A percentile compares a stretch with the other conserved stretches of the same genome.
These are phyloP conservation scores for Eupithecia inturbata DNA, from an alignment of 2,888 invertebrate genomes.

Conservation along the genomic window DNA sequence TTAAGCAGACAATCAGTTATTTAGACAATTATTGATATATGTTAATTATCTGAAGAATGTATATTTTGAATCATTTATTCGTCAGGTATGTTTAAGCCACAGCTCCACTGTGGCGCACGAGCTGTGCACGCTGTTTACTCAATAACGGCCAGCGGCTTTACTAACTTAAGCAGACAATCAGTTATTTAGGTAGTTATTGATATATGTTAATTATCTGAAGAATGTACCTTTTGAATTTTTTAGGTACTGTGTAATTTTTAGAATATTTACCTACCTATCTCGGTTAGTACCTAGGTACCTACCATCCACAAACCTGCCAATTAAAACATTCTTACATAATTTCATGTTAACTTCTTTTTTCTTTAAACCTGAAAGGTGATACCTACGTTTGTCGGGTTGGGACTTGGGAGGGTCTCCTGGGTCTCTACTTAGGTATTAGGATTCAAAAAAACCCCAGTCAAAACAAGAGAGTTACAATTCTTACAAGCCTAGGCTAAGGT, in stretches of 20 bases:
- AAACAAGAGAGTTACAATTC: not conserved
- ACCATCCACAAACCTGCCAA: not conserved
- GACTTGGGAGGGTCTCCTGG: not conserved
- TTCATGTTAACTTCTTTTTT: not conserved
- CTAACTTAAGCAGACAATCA: not conserved
- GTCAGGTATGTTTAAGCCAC: too few relatives aligned
- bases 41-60: not conserved
- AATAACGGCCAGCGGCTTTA: too few relatives aligned
- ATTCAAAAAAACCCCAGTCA: not conserved
- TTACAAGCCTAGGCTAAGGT: not conserved
- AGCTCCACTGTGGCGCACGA: too few relatives aligned
- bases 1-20: not conserved
- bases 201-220: not conserved
- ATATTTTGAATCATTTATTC: not conserved
- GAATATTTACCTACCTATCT: not conserved
- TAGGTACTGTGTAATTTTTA: not conserved
- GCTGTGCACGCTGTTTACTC: too few relatives aligned
- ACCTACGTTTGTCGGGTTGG: not conserved
- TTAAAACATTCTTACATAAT: too few relatives aligned
- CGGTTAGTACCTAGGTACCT: not conserved
- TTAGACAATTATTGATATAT: not conserved
- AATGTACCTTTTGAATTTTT: not conserved
- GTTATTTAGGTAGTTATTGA: not conserved
- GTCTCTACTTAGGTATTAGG: not conserved
- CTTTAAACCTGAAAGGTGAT: too few relatives aligned